Evolutionary conservation across 1,140 invertebrate genomes (phyloP), one percentile per base, ranked within the genome.

Genomic region (Potamilus streckersoni): DNA sequence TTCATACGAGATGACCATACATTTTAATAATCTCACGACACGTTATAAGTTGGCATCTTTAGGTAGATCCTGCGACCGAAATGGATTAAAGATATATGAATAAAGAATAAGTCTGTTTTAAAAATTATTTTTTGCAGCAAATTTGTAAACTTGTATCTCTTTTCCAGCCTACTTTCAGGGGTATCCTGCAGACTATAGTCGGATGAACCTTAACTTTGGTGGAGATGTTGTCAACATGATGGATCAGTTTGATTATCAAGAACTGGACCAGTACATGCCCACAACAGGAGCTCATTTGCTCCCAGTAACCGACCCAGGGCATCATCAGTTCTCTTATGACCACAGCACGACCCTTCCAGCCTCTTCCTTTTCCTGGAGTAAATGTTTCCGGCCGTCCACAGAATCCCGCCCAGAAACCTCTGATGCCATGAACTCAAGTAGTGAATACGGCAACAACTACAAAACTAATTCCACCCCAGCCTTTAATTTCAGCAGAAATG

Each of bases 231-330:
- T 92, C 61, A 93, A 93, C 73, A 81, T 79, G n/a, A 73, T 81
- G 57, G 81, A 83, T 49, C 78, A 79, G 19, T 90, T 93, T 73
- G 91, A 93, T 67, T 87, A 90, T 58, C 91, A 91, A 73, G 93
- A 94, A 84, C 89, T 94, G 59, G 93, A 94, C 81, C 93, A 93
- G 84, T 94, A 94, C 87, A 91, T 94, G 4, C 91, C 92, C 14
- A 85, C 82, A 69, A 74, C 71, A 58, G 38, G 38, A 6, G 38
- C 38, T 38, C 38, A 38, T 38, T 61, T 74, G 38, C 38, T 38
- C 38, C 38, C 38, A 8, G 8, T 38, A 38, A 38, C 1, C 38
- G 38, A 38, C 38, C 1, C 38, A 38, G 38, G 38, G 38, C 38
- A 38, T 38, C 38, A 38, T 38, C 38, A 38, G 8, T 38, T 38